phyloP scores from a whole-genome alignment of 2,113 vertebrate genomes.

The Pelvicachromis taeniatus region DNA sequence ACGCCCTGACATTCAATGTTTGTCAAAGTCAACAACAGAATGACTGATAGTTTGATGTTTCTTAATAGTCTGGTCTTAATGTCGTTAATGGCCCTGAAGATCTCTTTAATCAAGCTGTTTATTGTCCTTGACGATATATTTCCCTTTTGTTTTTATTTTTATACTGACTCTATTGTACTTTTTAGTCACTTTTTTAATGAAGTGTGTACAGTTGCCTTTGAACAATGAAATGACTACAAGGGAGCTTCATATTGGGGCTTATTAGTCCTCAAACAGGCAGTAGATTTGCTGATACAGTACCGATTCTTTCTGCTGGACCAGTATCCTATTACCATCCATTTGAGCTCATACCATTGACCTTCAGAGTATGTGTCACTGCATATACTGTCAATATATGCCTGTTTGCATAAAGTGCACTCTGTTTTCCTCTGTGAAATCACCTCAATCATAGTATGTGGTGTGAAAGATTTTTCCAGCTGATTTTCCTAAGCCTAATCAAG shows the following conservation, averaged over 20 bases:
- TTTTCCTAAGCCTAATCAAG: neutral
- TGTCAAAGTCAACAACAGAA: neutral
- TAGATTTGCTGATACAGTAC: conserved; percentile 42
- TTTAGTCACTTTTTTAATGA: neutral
- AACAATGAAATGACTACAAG: neutral
- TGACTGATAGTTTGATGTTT: accelerated
- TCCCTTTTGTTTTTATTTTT: neutral
- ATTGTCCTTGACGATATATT: neutral
- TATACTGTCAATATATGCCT: neutral
- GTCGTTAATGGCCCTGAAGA: neutral
- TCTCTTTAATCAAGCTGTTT: neutral
- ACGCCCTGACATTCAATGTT: too few relatives aligned
- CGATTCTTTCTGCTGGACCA: conserved; percentile 22
- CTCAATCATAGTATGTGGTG: neutral
- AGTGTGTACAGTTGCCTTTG: neutral
- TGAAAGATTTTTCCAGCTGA: neutral
- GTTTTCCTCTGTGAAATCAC: neutral
- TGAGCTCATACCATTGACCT: conserved; percentile 50
- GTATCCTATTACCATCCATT: conserved; percentile 50
- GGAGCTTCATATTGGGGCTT: neutral
- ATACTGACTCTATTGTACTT: neutral
- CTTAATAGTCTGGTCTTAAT: neutral
- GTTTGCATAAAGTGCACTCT: neutral
- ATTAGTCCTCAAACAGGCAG: neutral
- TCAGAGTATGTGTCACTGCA: conserved; percentile 8